Evolutionary conservation across 2,113 vertebrate species (phyloP).

Genomic region (Callocephalon fimbriatum): DNA sequence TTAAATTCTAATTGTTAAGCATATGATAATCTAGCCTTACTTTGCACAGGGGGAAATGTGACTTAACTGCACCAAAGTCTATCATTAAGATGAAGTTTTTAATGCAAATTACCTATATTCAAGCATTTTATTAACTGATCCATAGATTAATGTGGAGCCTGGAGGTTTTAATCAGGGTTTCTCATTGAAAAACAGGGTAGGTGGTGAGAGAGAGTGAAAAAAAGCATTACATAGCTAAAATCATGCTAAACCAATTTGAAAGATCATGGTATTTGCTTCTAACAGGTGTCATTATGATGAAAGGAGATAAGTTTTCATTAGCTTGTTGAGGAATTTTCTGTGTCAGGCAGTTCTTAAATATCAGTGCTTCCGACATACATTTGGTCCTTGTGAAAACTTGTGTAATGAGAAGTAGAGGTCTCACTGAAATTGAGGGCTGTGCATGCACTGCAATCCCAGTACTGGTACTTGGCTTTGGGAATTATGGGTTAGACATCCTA

Average conservation of each 20-base stretch:
- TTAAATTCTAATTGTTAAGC: slow-evolving; percentile 22
- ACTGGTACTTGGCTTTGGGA: background rate
- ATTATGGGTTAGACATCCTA: fast-evolving
- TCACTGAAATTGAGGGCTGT: background rate
- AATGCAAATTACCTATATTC: background rate
- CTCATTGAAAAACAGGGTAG: background rate
- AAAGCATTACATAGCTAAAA: background rate
- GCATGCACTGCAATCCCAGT: background rate
- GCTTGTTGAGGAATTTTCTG: background rate
- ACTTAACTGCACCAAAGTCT: background rate
- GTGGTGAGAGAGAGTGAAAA: background rate
- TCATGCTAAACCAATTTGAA: background rate
- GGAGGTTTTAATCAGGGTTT: background rate
- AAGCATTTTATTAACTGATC: slow-evolving; percentile 5
- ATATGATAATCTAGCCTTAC: background rate
- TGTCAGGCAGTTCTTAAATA: background rate
- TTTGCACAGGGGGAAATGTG: background rate
- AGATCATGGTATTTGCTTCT: background rate
- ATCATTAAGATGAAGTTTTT: slow-evolving; percentile 15
- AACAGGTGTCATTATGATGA: background rate
- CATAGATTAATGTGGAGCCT: background rate
- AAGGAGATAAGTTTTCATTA: background rate
- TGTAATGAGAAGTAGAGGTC: background rate
- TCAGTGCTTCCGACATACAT: fast-evolving
- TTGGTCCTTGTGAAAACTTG: background rate